Base-by-base conservation (phyloP, 2,113 vertebrate genomes). In the Hyperopisus bebe region DNA sequence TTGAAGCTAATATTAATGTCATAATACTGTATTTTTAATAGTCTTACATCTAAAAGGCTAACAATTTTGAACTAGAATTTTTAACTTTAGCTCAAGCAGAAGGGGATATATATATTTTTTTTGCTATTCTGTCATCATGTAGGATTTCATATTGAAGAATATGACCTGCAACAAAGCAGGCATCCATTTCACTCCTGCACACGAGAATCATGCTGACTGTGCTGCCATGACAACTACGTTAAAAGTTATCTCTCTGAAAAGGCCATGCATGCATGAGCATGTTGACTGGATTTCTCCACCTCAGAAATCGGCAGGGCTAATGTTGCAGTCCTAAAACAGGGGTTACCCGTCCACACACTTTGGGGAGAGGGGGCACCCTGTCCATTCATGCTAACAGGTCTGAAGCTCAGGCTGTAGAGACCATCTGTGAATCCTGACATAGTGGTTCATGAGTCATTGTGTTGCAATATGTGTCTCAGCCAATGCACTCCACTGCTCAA, bases 181-280 rank as follows among this genome's bases (percentile, higher is more conserved):
- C 21, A 13, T 88, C 53, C 9, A 44, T 88, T 58, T 62, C 15
- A 35, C 3, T 53, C 46, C 17, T 21, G 35, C 19, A 5, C 27
- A 19, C 46, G 19, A 21, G 48, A 84, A 82, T 44, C 27, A 58
- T 47, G 53, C 13, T 62, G 74, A 47, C 88, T 89, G 47, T 80
- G 89, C 80, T 84, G 89, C 80, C 51, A 89, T 84, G 77, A 84
- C 53, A 62, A 89, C 80, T n/a, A 35, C 46, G 3, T 42, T 8
- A 17, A 42, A 89, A 47, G 51, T 84, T 89, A 27, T 55, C 51
- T 62, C 80, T 77, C 31, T 89, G 39, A 51, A 89, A 84, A 89
- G 35, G 50, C 27, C 46, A 31, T n/a, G 17, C 47, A 42, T 13
- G 31, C 27, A 46, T 84, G 47, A 39, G 11, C 10, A 13, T 35